Conservation (phyloP, 2,113 vertebrate species). For the Neolamprologus devosi region DNA sequence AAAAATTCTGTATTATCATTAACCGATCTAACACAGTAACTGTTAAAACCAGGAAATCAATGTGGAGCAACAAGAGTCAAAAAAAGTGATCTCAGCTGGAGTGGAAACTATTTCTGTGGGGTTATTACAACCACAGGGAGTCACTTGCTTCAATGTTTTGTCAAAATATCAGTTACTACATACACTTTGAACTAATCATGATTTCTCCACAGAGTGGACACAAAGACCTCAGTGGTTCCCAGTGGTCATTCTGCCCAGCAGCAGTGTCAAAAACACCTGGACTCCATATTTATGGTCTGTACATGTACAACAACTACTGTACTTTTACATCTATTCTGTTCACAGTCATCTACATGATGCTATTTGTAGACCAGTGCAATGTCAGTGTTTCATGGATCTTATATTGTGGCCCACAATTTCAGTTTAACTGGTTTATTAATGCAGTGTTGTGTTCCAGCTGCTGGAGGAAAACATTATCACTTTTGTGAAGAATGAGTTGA, state of each 20-base stretch:
- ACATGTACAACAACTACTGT: not conserved
- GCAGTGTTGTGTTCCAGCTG: not conserved
- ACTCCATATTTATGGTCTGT: not conserved
- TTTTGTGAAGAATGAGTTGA: not conserved
- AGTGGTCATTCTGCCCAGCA: not conserved
- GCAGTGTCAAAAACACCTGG: not conserved
- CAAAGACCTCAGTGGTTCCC: not conserved
- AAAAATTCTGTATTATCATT: accelerated
- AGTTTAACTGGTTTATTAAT: not conserved
- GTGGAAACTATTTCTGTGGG: not conserved
- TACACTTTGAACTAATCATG: not conserved
- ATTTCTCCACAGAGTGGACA: not conserved
- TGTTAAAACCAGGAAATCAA: not conserved
- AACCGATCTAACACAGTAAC: not conserved
- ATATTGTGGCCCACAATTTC: not conserved
- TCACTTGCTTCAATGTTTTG: not conserved
- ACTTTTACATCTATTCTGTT: not conserved
- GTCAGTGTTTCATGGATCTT: not conserved
- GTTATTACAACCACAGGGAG: not conserved
- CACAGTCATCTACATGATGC: not conserved
- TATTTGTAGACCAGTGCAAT: not conserved
- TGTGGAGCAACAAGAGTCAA: not conserved
- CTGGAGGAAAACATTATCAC: not conserved
- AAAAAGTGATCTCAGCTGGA: not conserved
- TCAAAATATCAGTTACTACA: not conserved